Evolutionary conservation across 2,113 vertebrate species (phyloP).

Genomic region (Coreoperca whiteheadi): DNA sequence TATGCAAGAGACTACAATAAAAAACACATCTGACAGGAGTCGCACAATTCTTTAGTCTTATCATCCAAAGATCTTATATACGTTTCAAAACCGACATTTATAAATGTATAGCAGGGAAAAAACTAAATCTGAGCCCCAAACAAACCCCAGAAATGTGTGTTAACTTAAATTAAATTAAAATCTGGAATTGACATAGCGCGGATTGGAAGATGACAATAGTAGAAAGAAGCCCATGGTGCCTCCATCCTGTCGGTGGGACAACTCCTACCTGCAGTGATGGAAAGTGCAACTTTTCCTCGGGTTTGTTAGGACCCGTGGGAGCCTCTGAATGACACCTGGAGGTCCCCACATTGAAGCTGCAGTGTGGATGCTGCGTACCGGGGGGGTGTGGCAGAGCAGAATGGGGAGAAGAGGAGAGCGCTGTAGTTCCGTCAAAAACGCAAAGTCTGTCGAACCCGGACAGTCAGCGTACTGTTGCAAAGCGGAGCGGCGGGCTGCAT

Average conservation of each 20-base stretch:
- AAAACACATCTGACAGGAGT: background rate
- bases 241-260: background rate
- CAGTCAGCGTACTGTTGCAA: constrained; percentile 31
- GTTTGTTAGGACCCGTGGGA: background rate
- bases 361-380: constrained; percentile 47
- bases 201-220: background rate
- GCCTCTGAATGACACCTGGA: constrained; percentile 13
- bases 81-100: background rate
- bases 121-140: background rate
- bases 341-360: background rate
- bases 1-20: no score
- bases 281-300: background rate
- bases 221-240: no score
- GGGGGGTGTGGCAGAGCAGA: constrained; percentile 42
- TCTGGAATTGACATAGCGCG: no score
- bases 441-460: background rate
- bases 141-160: background rate
- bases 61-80: background rate
- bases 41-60: no score
- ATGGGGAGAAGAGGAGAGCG: constrained; percentile 64
- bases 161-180: background rate
- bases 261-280: background rate
- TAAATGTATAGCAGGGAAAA: background rate
- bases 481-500: constrained; percentile 48
- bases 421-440: constrained; percentile 58